phyloP scores from a whole-genome alignment of 1,140 invertebrate genomes.

The Cotesia chilonis region DNA sequence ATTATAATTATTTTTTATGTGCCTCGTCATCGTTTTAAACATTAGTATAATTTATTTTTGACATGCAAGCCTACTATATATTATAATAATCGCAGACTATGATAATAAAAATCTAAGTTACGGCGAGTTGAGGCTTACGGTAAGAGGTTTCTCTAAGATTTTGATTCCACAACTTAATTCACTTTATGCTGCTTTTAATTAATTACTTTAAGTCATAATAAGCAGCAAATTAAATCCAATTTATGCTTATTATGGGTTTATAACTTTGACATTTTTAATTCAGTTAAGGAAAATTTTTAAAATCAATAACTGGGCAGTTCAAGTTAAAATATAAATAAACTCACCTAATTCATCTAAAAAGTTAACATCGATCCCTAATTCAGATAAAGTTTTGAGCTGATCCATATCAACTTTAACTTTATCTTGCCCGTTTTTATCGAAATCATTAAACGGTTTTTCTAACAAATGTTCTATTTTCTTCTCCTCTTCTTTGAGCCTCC shows the following conservation, averaged over 20 bases:
- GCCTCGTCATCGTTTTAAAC: too few species aligned
- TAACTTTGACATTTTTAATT: too few species aligned
- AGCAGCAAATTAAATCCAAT: too few species aligned
- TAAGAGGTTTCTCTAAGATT: too few species aligned
- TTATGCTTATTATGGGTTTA: too few species aligned
- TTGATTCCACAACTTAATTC: background rate
- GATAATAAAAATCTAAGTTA: too few species aligned
- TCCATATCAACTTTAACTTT: conserved; percentile 75
- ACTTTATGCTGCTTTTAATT: background rate
- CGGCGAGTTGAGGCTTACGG: too few species aligned
- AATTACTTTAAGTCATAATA: too few species aligned
- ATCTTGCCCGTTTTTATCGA: conserved; percentile 58
- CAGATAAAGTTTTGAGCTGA: conserved; percentile 75
- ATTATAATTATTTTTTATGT: background rate
- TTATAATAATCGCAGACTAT: too few species aligned
- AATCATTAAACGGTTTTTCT: conserved; percentile 65
- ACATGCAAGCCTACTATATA: too few species aligned
- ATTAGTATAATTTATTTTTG: too few species aligned
- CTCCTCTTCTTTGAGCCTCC: conserved; percentile 71
- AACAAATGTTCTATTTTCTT: conserved; percentile 68
- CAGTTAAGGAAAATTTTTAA: background rate
- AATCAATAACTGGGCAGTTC: background rate
- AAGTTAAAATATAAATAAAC: conserved; percentile 45
- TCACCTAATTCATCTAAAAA: conserved; percentile 82
- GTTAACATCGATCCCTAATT: conserved; percentile 85